A percentile compares a stretch with the other conserved stretches of the same genome.
Evolutionary conservation across 2,888 invertebrate genomes (phyloP).

Genomic region (Lamellibrachia satsuma): DNA sequence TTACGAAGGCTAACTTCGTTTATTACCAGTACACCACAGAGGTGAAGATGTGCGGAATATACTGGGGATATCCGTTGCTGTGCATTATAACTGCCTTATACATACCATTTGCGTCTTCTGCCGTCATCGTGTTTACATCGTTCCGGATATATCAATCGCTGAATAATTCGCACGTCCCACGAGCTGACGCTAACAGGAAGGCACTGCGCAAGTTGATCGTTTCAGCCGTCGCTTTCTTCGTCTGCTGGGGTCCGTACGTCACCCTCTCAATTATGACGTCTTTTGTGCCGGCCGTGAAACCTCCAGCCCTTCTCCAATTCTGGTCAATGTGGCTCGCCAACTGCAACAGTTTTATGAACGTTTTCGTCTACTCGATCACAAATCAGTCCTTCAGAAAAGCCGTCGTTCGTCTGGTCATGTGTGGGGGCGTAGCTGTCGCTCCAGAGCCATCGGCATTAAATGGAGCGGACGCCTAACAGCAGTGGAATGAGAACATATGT

Average conservation of each 20-base stretch:
- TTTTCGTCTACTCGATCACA: conserved; percentile 22
- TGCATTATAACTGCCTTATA: conserved; percentile 6
- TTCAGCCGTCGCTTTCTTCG: neutral
- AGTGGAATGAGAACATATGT: too few species aligned
- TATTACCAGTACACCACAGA: conserved; percentile 19
- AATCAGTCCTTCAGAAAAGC: neutral
- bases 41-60: conserved; percentile 3
- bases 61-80: conserved; percentile 5
- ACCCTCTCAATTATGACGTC: neutral
- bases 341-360: conserved; percentile 21
- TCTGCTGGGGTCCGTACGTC: conserved; percentile 18
- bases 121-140: conserved; percentile 10
- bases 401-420: neutral
- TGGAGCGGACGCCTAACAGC: too few species aligned
- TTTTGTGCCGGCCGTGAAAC: neutral
- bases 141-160: neutral
- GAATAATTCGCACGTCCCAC: neutral
- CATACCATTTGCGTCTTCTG: conserved; percentile 8
- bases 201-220: neutral
- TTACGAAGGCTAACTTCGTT: conserved; percentile 19
- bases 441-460: neutral
- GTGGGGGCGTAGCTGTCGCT: neutral
- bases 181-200: neutral
- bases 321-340: conserved; percentile 8
- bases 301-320: neutral